These are phyloP conservation scores for Drosophila parthenogenetica DNA, from an alignment of 2,888 invertebrate genomes.

Conservation along the genomic window DNA sequence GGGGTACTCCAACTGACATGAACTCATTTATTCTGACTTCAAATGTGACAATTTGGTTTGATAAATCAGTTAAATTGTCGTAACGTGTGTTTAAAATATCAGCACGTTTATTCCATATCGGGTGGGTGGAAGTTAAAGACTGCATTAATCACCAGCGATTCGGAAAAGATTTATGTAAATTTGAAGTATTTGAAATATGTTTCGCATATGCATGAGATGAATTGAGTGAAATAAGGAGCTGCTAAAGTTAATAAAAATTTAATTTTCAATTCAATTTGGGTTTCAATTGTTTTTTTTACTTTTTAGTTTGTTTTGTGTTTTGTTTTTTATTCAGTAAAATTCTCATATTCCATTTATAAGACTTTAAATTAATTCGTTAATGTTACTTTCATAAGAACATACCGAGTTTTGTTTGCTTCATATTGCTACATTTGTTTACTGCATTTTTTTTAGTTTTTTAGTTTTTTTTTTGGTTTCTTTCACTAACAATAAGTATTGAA, in stretches of 20 bases:
- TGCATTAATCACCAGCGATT: slow-evolving; percentile 31
- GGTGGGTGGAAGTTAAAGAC: slow-evolving; percentile 17
- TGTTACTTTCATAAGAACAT: slow-evolving; percentile 80
- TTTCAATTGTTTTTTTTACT: slow-evolving; percentile 22
- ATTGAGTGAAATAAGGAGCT: neutral
- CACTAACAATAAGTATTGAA: slow-evolving; percentile 49
- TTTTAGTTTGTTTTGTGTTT: slow-evolving; percentile 28
- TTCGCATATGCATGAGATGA: slow-evolving; percentile 29
- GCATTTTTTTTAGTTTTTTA: slow-evolving; percentile 6
- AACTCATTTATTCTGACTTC: slow-evolving; percentile 7
- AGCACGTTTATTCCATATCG: slow-evolving; percentile 7
- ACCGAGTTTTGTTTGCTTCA: slow-evolving; percentile 76
- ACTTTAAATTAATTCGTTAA: slow-evolving; percentile 81
- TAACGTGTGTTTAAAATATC: slow-evolving; percentile 13
- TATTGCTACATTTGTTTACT: slow-evolving; percentile 72
- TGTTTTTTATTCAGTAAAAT: slow-evolving; percentile 76
- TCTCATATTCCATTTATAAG: slow-evolving; percentile 78
- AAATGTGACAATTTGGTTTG: slow-evolving; percentile 9
- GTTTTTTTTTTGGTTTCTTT: slow-evolving; percentile 15
- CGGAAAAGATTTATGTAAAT: slow-evolving; percentile 35
- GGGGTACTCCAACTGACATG: neutral
- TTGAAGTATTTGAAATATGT: slow-evolving; percentile 2
- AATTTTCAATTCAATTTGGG: slow-evolving; percentile 31
- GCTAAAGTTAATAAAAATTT: neutral
- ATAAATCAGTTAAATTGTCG: slow-evolving; percentile 21